These are phyloP conservation scores for Drosophila anomelani DNA, from an alignment of 2,888 invertebrate genomes.

Conservation along the genomic window DNA sequence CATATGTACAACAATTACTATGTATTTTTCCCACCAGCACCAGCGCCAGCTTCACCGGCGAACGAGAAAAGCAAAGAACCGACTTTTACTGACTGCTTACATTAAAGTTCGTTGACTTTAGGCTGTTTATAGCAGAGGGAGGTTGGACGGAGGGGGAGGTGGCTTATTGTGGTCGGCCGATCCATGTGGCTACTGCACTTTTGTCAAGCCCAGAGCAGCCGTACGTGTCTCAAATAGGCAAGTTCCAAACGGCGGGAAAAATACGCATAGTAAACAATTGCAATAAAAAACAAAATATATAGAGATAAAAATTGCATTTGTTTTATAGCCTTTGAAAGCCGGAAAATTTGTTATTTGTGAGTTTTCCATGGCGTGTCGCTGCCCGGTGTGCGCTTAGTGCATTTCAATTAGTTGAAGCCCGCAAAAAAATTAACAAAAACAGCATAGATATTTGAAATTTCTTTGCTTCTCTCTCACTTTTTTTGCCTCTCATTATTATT, in stretches of 20 bases:
- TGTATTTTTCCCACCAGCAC: constrained; percentile 43
- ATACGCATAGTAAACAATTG: constrained; percentile 29
- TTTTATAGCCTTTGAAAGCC: constrained; percentile 42
- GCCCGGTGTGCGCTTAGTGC: constrained; percentile 48
- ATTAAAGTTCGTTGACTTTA: constrained; percentile 68
- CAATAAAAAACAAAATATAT: constrained; percentile 30
- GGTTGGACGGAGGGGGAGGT: constrained; percentile 1
- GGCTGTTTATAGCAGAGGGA: neutral
- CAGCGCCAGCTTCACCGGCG: constrained; percentile 28
- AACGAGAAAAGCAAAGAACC: constrained; percentile 50
- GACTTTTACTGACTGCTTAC: constrained; percentile 50
- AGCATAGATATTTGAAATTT: constrained; percentile 55
- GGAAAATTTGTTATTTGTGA: constrained; percentile 51
- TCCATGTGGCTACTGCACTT: constrained; percentile 42
- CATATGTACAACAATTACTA: constrained; percentile 47
- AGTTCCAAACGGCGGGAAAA: constrained; percentile 51
- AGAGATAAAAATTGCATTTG: constrained; percentile 49
- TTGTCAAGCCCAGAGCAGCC: constrained; percentile 41
- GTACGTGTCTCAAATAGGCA: constrained; percentile 71
- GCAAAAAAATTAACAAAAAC: constrained; percentile 24
- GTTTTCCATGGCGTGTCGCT: constrained; percentile 37
- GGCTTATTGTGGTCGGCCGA: constrained; percentile 7
- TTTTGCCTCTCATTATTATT: constrained; percentile 33
- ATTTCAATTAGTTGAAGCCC: constrained; percentile 67
- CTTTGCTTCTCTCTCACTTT: constrained; percentile 21